Conservation (phyloP, 2,888 invertebrate genomes). For the Epistrophe grossulariae region DNA sequence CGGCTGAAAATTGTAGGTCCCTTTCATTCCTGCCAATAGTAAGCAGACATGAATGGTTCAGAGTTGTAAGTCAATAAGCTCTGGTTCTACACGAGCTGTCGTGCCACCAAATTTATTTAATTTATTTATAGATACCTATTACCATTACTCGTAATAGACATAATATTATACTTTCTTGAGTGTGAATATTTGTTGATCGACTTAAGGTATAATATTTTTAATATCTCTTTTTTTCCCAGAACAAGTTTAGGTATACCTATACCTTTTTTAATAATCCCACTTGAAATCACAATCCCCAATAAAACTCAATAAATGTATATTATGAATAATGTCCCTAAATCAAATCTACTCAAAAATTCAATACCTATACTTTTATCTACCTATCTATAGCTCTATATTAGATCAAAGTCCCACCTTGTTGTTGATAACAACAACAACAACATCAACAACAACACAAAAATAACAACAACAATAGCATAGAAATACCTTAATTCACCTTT, state of each 20-base stretch:
- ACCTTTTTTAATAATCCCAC: background rate
- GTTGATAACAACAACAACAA: constrained; percentile 14
- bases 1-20: no score
- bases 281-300: constrained; percentile 11
- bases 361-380: background rate
- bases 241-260: background rate
- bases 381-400: background rate
- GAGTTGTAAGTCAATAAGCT: no score
- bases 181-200: no score
- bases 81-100: no score
- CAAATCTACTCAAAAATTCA: constrained; percentile 13
- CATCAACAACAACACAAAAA: background rate
- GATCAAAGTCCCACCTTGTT: constrained; percentile 24
- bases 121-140: no score
- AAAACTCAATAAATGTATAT: constrained; percentile 3
- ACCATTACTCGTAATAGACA: no score
- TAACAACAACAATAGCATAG: background rate
- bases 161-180: no score
- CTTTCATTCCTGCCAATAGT: no score
- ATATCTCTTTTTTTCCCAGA: background rate
- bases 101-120: no score
- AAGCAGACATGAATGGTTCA: no score
- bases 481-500: constrained; percentile 40
- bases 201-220: background rate
- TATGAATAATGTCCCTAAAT: constrained; percentile 7